Evolutionary conservation across 1,140 invertebrate genomes (phyloP).

Genomic region (Lerema accius): DNA sequence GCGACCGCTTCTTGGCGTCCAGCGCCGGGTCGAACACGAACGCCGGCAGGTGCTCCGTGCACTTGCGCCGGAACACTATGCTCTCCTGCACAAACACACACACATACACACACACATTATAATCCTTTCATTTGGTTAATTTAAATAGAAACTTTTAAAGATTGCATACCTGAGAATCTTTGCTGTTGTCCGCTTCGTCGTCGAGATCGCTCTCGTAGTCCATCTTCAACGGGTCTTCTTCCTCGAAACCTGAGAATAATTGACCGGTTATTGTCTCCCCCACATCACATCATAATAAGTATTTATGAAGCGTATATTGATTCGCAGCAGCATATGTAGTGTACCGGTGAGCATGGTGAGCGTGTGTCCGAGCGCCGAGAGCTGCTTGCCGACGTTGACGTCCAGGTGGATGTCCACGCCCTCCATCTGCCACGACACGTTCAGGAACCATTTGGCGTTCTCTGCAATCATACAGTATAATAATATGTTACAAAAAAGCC

Average conservation of each 20-base stretch:
- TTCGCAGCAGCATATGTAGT: no score
- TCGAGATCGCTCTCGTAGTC: slow-evolving; percentile 91
- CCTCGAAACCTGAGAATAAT: slow-evolving; percentile 87
- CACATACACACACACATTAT: no score
- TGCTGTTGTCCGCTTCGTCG: slow-evolving; percentile 87
- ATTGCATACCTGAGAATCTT: slow-evolving; percentile 72
- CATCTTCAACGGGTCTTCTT: slow-evolving; percentile 88
- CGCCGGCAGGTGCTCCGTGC: slow-evolving; percentile 89
- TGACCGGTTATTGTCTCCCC: not conserved
- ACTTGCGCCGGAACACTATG: slow-evolving; percentile 85
- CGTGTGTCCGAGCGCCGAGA: slow-evolving; percentile 96
- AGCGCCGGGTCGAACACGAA: slow-evolving; percentile 94
- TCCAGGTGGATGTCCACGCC: slow-evolving; percentile 98
- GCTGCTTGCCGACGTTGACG: slow-evolving; percentile 97
- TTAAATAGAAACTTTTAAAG: no score
- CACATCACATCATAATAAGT: no score
- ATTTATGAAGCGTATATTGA: no score
- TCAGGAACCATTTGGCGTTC: slow-evolving; percentile 99
- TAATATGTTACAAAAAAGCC: not conserved
- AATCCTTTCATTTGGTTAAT: no score
- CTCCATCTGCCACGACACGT: slow-evolving; percentile 99
- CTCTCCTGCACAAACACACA: slow-evolving; percentile 83
- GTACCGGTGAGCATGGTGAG: slow-evolving; percentile 94
- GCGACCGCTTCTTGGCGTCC: slow-evolving; percentile 94
- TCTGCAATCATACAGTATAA: slow-evolving; percentile 78